Conservation (phyloP, 2,797 vertebrate species). For the Ispidina picta region DNA sequence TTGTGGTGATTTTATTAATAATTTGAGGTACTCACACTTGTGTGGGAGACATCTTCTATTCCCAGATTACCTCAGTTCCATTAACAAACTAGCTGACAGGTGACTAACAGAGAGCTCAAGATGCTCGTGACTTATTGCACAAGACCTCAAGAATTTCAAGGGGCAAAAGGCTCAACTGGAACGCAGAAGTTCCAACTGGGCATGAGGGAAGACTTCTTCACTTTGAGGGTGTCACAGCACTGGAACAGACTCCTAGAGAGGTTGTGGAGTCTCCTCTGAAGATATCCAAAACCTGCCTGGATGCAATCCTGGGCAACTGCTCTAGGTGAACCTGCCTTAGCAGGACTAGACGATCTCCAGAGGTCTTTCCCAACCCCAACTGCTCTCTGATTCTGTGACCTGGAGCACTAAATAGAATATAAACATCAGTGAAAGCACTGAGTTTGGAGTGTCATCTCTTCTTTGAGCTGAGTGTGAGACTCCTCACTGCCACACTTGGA, state of each 20-base stretch:
- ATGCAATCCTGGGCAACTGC: not conserved
- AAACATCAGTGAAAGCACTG: not conserved
- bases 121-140: not conserved
- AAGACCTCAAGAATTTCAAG: not conserved
- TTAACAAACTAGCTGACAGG: not conserved
- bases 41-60: not conserved
- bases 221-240: not conserved
- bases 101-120: not conserved
- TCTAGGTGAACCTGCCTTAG: not conserved
- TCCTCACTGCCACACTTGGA: not conserved
- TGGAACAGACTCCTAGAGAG: not conserved
- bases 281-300: not conserved
- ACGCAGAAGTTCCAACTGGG: not conserved
- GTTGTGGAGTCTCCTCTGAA: not conserved
- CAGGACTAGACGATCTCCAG: not conserved
- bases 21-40: not conserved
- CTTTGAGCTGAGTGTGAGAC: not conserved
- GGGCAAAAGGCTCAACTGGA: not conserved
- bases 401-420: not conserved
- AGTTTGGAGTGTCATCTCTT: not conserved
- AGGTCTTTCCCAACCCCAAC: not conserved
- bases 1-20: fast-evolving
- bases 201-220: not conserved
- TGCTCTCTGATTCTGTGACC: not conserved
- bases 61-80: not conserved